Evolutionary conservation across 2,113 vertebrate genomes (phyloP).

Genomic region (Oncorhynchus clarkii): DNA sequence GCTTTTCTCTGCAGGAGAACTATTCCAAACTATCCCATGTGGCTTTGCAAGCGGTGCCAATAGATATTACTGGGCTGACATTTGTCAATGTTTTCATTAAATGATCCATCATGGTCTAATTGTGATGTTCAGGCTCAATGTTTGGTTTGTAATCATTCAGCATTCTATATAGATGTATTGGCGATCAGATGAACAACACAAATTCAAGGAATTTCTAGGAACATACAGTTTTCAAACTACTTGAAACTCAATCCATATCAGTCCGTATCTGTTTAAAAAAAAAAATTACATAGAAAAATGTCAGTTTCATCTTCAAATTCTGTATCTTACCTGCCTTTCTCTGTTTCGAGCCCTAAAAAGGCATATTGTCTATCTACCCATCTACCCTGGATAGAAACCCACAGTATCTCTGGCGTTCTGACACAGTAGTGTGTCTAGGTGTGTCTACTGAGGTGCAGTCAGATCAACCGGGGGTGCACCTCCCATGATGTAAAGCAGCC

Average conservation of each 20-base stretch:
- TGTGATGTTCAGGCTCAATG: conserved; percentile 18
- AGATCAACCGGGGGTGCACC: background rate
- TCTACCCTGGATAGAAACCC: conserved; percentile 9
- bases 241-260: no score
- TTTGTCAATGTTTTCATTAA: conserved; percentile 38
- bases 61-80: conserved; percentile 45
- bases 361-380: no score
- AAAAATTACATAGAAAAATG: no score
- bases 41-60: conserved; percentile 32
- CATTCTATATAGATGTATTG: no score
- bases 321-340: no score
- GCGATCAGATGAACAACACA: no score
- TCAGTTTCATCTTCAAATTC: no score
- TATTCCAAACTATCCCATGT: conserved; percentile 45
- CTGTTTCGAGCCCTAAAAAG: no score
- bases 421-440: background rate
- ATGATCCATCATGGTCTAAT: background rate
- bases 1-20: conserved; percentile 24
- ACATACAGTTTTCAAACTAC: no score
- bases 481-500: conserved; percentile 60
- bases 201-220: no score
- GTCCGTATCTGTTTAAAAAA: no score
- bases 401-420: no score
- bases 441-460: conserved; percentile 1
- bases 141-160: conserved; percentile 8